Evolutionary conservation across 2,888 invertebrate species (phyloP), one percentile per base, ranked within the genome.

Genomic region (Netelia melanura): DNA sequence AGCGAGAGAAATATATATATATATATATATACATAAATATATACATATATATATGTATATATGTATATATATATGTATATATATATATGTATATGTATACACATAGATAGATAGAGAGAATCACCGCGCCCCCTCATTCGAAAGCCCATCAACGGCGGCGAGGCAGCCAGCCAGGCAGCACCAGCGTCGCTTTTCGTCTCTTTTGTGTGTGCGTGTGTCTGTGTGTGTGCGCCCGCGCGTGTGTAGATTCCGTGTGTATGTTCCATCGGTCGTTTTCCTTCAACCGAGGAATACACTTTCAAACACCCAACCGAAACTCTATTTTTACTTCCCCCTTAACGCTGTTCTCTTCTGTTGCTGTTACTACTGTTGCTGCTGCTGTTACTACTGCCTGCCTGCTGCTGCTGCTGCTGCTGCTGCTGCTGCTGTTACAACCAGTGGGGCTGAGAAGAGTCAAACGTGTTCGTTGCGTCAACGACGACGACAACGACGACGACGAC

Each of bases 121-220:
- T 80, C 81, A 81, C 80, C 71, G 84, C 84, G 84, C 84, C 84
- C 81, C 84, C 84, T 74, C 81, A 81, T 77, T 70, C 84, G 80
- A 84, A 81, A 84, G 84, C 68, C 67, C 72, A 77, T 77, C 83
- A 65, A 61, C 82, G 82, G 70, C 44, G 89, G 30, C 89, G 81
- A 68, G 89, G 92, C 94, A 86, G 93, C 93, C 72, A 93, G 92
- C 89, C 93, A 67, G 92, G 93, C 83, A 87, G 87, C 87, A 90
- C 86, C 88, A 82, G 81, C 85, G 87, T 2, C 85, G 84, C 81
- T 81, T 81, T 78, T 84, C 81, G 84, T 76, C 72, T 84, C 82
- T 81, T 82, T 77, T 48, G 14, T 38, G 48, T 14, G 11, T 48
- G 6, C 14, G 48, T 48, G 48, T 48, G 48, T 48, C 11, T 48